Evolutionary conservation across 2,888 invertebrate genomes (phyloP).

Genomic region (Gryllus longicercus): DNA sequence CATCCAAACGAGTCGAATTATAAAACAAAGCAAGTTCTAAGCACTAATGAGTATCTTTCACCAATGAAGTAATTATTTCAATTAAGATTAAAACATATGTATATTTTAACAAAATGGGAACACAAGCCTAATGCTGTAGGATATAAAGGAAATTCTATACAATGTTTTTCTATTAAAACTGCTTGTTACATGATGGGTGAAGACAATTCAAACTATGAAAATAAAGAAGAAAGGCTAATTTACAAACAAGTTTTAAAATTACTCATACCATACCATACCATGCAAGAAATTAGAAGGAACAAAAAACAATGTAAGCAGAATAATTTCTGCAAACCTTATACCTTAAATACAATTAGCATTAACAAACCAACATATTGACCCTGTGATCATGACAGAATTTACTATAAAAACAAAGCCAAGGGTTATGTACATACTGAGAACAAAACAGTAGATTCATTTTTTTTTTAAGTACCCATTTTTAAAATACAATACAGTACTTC

Average conservation of each 20-base stretch:
- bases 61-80: no score
- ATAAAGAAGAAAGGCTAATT: no score
- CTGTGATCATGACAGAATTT: not conserved
- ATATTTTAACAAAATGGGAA: no score
- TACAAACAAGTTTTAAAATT: not conserved
- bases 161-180: no score
- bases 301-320: not conserved
- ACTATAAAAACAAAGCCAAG: slow-evolving; percentile 28
- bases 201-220: no score
- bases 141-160: no score
- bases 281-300: not conserved
- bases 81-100: no score
- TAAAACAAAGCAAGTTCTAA: no score
- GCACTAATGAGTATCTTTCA: no score
- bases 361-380: not conserved
- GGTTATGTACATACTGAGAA: slow-evolving; percentile 36
- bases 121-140: no score
- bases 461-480: not conserved
- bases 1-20: no score
- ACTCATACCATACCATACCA: slow-evolving; percentile 17
- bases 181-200: no score
- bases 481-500: not conserved
- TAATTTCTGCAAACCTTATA: not conserved
- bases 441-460: slow-evolving; percentile 35
- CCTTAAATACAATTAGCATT: not conserved